phyloP scores from a whole-genome alignment of 2,888 invertebrate species.

The Gastracanthus pulcherrimus region DNA sequence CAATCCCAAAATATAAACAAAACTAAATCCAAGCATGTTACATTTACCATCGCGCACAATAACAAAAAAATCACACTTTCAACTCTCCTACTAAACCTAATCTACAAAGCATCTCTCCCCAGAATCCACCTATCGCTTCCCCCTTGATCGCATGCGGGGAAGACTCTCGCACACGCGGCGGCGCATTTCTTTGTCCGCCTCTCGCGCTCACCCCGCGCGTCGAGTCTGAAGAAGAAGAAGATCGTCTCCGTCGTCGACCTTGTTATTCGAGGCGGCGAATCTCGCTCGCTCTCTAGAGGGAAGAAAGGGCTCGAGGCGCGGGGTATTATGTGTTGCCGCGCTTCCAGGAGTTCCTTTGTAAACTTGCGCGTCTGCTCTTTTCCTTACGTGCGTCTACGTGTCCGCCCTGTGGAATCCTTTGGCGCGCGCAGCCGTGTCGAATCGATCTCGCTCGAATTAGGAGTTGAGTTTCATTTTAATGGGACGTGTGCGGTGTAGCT shows the following conservation, averaged over 20 bases:
- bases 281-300: constrained; percentile 53
- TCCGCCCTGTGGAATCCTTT: too few species aligned
- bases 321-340: constrained; percentile 28
- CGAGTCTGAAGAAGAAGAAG: not conserved
- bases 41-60: too few species aligned
- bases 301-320: constrained; percentile 55
- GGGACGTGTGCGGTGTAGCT: not conserved
- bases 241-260: constrained; percentile 50
- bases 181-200: constrained; percentile 13
- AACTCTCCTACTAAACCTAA: too few species aligned
- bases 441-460: constrained; percentile 38
- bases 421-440: not conserved
- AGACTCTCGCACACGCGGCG: not conserved
- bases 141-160: too few species aligned
- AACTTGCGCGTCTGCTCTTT: not conserved
- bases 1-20: too few species aligned
- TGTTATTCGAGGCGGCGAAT: constrained; percentile 57
- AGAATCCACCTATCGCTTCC: not conserved
- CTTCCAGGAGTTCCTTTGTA: constrained; percentile 55
- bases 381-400: too few species aligned
- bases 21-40: too few species aligned
- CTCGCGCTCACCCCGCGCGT: not conserved
- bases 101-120: not conserved
- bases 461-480: constrained; percentile 32
- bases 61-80: too few species aligned